Percentiles rank a stretch among this genome's conserved stretches.
Conservation (phyloP, 1,140 invertebrate species). For the Drosophila nikananu region DNA sequence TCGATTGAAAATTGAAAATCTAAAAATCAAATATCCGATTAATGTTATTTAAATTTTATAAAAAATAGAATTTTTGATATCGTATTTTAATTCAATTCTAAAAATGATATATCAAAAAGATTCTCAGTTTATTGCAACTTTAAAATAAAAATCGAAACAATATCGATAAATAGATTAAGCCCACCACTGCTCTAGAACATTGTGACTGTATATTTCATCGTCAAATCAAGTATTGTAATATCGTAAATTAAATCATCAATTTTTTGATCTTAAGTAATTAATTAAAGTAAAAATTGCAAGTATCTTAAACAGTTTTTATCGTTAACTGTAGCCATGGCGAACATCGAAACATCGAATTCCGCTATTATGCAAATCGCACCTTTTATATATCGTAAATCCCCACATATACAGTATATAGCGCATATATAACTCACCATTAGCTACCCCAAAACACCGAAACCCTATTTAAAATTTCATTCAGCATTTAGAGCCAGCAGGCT, state of each 20-base stretch:
- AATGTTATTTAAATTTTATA: too few species aligned
- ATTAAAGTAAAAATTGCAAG: not conserved
- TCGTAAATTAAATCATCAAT: not conserved
- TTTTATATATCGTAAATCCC: slow-evolving; percentile 11
- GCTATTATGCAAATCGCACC: slow-evolving; percentile 46
- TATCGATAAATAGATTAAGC: not conserved
- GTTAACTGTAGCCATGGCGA: not conserved
- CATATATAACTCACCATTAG: slow-evolving; percentile 20
- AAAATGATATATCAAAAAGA: too few species aligned
- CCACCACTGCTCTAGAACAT: slow-evolving; percentile 1
- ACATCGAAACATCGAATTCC: slow-evolving; percentile 16
- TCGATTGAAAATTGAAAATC: too few species aligned
- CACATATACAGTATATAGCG: not conserved
- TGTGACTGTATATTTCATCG: not conserved
- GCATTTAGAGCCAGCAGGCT: slow-evolving; percentile 70
- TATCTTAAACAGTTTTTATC: not conserved
- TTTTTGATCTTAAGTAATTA: not conserved
- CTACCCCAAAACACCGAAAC: slow-evolving; percentile 14
- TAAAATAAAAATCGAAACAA: not conserved
- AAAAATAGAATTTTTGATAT: too few species aligned
- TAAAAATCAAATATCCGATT: too few species aligned
- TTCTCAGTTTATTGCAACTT: too few species aligned
- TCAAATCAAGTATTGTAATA: not conserved
- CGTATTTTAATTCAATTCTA: too few species aligned
- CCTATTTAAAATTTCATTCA: slow-evolving; percentile 14